Conservation (phyloP, 2,888 invertebrate species). For the Drosophila neonasuta region DNA sequence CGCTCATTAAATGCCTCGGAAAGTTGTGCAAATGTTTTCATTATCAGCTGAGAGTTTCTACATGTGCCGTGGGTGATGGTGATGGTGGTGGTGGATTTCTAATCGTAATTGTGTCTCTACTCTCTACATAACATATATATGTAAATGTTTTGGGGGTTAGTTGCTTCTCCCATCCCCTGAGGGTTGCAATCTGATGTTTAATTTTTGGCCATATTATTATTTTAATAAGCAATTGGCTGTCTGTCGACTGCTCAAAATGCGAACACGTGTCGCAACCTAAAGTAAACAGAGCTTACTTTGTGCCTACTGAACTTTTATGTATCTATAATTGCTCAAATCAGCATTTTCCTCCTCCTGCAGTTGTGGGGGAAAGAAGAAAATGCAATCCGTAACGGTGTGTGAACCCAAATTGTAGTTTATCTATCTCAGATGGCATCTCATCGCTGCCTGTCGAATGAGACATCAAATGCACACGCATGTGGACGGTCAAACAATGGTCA, state of each 20-base stretch:
- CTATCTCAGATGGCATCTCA: conserved; percentile 28
- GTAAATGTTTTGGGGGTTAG: conserved; percentile 38
- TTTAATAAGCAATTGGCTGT: conserved; percentile 64
- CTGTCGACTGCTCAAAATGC: conserved; percentile 56
- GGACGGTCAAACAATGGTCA: conserved; percentile 22
- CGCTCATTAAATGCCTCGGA: conserved; percentile 39
- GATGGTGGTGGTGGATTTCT: conserved; percentile 42
- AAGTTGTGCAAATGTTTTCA: conserved; percentile 55
- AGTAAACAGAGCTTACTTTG: conserved; percentile 28
- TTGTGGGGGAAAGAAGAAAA: neutral
- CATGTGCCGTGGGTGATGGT: conserved; percentile 48
- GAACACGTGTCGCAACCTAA: conserved; percentile 62
- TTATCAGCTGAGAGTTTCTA: conserved; percentile 57
- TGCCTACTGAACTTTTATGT: conserved; percentile 24
- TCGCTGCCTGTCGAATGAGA: conserved; percentile 16
- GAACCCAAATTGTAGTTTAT: conserved; percentile 29
- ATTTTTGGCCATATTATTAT: conserved; percentile 68
- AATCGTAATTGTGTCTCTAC: conserved; percentile 25
- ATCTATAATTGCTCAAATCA: conserved; percentile 47
- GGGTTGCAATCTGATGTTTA: conserved; percentile 58
- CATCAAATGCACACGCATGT: conserved; percentile 19
- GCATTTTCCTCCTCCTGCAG: neutral
- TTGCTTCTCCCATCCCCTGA: conserved; percentile 27
- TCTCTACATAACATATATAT: conserved; percentile 9
- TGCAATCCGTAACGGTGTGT: conserved; percentile 23